A percentile compares a stretch with the other conserved stretches of the same genome.
These are phyloP conservation scores for Drosophila paracracens DNA, from an alignment of 2,888 invertebrate genomes.

Conservation along the genomic window DNA sequence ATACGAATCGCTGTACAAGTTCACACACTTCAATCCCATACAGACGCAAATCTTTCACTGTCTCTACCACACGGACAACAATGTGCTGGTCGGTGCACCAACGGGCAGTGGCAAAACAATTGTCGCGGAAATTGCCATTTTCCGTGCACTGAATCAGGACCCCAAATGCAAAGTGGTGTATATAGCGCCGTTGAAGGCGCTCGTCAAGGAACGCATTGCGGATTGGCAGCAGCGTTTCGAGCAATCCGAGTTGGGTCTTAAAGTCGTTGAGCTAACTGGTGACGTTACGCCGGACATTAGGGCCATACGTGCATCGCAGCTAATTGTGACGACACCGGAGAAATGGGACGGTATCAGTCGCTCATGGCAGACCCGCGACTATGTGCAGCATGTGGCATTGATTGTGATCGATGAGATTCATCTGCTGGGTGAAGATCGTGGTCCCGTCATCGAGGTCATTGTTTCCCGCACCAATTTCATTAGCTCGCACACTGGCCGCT, in stretches of 20 bases:
- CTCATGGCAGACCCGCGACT: slow-evolving; percentile 98
- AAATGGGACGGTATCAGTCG: slow-evolving; percentile 99
- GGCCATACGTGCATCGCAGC: slow-evolving; percentile 93
- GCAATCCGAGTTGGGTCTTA: slow-evolving; percentile 88
- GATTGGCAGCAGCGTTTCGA: slow-evolving; percentile 96
- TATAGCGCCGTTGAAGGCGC: slow-evolving; percentile 98
- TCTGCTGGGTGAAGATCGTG: slow-evolving; percentile 95
- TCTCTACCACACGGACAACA: slow-evolving; percentile 96
- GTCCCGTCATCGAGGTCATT: slow-evolving; percentile 97
- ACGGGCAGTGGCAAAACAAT: slow-evolving; percentile 98
- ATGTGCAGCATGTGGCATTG: slow-evolving; percentile 95
- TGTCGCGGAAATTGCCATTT: slow-evolving; percentile 98
- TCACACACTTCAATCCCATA: slow-evolving; percentile 98
- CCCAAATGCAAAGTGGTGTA: slow-evolving; percentile 96
- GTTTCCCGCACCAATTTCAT: slow-evolving; percentile 99
- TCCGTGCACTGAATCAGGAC: slow-evolving; percentile 93
- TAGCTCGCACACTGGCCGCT: slow-evolving; percentile 93
- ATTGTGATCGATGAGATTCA: slow-evolving; percentile 99
- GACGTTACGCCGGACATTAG: slow-evolving; percentile 93
- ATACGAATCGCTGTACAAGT: slow-evolving; percentile 94
- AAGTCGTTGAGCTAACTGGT: slow-evolving; percentile 98
- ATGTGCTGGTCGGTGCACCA: slow-evolving; percentile 95
- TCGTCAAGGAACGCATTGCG: slow-evolving; percentile 97
- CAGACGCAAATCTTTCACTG: slow-evolving; percentile 99
- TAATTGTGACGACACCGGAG: slow-evolving; percentile 99